Conservation (phyloP, 2,797 vertebrate species). For the Eurystomus glaucurus region DNA sequence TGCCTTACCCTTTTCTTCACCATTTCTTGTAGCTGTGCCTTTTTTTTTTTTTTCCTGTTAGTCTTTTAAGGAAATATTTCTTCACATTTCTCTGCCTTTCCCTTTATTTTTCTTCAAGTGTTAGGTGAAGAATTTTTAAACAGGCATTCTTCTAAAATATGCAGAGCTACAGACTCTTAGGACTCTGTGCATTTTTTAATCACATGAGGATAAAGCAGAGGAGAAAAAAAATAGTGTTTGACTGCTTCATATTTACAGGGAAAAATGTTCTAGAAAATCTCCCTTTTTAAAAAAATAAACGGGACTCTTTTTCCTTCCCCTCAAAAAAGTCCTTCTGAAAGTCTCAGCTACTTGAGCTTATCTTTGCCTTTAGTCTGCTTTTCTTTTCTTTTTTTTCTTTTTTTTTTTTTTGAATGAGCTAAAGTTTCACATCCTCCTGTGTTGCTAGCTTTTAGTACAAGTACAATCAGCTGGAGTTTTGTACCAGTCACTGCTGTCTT, state of each 20-base stretch:
- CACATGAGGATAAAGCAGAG: not conserved
- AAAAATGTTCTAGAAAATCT: not conserved
- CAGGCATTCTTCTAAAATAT: not conserved
- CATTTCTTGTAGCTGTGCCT: not conserved
- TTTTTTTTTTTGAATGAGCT: constrained; percentile 9
- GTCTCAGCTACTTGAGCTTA: not conserved
- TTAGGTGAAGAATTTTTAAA: constrained; percentile 47
- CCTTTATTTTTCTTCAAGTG: not conserved
- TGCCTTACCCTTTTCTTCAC: not conserved
- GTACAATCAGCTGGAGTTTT: not conserved
- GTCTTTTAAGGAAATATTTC: not conserved
- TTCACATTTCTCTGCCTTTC: not conserved
- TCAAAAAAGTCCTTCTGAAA: not conserved
- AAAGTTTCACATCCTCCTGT: not conserved
- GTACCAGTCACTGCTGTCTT: not conserved
- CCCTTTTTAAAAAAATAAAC: not conserved
- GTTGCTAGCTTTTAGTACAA: not conserved
- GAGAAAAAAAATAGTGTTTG: not conserved
- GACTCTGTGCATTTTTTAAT: constrained; percentile 51
- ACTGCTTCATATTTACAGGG: constrained; percentile 13
- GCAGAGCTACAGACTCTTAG: constrained; percentile 10
- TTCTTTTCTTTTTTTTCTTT: not conserved
- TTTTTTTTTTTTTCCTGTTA: not conserved
- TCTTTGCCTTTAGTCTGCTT: constrained; percentile 36
- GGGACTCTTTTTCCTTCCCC: not conserved